Percentiles rank a stretch among this genome's conserved stretches.
These are phyloP conservation scores for Mustelus asterias DNA, from an alignment of 2,113 vertebrate species.

Conservation along the genomic window DNA sequence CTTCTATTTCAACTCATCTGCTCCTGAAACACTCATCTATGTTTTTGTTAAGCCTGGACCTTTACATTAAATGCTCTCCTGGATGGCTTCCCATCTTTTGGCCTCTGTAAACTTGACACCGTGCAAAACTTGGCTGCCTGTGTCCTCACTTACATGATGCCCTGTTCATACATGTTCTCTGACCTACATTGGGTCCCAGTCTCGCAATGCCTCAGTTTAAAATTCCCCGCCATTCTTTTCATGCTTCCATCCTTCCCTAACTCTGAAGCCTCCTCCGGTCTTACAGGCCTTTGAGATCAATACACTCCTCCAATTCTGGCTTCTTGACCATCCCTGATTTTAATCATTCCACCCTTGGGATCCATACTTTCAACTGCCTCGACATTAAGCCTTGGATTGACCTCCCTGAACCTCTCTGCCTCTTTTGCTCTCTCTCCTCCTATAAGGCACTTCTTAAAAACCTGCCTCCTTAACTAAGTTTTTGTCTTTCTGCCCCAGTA, in stretches of 20 bases:
- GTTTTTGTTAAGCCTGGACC: neutral
- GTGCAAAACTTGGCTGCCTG: neutral
- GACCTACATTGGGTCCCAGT: neutral
- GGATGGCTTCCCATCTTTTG: neutral
- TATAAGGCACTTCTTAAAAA: neutral
- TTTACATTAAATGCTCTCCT: neutral
- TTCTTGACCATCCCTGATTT: neutral
- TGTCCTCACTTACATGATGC: neutral
- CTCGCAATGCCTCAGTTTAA: neutral
- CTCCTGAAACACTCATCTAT: neutral
- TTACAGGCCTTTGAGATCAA: neutral
- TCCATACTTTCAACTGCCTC: neutral
- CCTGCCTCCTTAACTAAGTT: neutral
- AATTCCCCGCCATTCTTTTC: neutral
- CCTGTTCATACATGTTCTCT: neutral
- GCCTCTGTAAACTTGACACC: neutral
- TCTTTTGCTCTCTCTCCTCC: neutral
- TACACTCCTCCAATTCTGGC: neutral
- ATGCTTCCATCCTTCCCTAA: neutral
- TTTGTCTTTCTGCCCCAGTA: too few relatives aligned
- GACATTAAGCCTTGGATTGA: neutral
- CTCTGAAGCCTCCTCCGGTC: neutral
- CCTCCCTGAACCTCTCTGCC: neutral
- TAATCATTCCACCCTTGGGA: neutral
- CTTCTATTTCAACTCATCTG: neutral